These are phyloP conservation scores for Halcyon malimbica DNA, from an alignment of 2,113 vertebrate species.

Conservation along the genomic window DNA sequence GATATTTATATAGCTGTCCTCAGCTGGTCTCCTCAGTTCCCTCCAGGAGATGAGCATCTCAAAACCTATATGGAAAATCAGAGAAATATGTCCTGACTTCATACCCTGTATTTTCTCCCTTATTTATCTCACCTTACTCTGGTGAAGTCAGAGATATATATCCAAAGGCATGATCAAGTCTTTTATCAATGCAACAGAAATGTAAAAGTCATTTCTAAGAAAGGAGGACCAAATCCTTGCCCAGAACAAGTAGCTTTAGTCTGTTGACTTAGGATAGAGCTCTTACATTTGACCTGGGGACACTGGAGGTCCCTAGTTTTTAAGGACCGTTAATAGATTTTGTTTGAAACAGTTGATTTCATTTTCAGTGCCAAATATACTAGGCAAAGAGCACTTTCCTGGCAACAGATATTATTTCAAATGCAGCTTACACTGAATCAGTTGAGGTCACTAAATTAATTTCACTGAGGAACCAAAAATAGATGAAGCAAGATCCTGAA, in stretches of 20 bases:
- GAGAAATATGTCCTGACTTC: neutral
- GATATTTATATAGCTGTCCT: neutral
- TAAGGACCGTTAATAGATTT: neutral
- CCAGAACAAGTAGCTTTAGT: neutral
- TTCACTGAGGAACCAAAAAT: neutral
- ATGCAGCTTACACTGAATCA: neutral
- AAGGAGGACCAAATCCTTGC: neutral
- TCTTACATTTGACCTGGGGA: neutral
- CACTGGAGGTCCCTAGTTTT: neutral
- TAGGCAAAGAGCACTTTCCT: neutral
- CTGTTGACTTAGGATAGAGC: neutral
- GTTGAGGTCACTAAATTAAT: neutral
- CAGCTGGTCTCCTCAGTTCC: neutral
- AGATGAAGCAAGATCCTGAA: neutral
- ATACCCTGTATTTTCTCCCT: neutral
- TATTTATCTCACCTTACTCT: neutral
- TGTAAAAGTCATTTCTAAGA: neutral
- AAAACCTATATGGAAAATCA: neutral
- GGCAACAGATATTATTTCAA: slow-evolving; percentile 8
- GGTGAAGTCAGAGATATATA: neutral
- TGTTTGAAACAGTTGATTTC: neutral
- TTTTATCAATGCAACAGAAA: neutral
- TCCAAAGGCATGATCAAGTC: neutral
- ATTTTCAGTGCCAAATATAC: neutral
- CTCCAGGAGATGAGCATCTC: neutral